These are phyloP conservation scores for Pungitius pungitius DNA, from an alignment of 2,113 vertebrate genomes.

Conservation along the genomic window DNA sequence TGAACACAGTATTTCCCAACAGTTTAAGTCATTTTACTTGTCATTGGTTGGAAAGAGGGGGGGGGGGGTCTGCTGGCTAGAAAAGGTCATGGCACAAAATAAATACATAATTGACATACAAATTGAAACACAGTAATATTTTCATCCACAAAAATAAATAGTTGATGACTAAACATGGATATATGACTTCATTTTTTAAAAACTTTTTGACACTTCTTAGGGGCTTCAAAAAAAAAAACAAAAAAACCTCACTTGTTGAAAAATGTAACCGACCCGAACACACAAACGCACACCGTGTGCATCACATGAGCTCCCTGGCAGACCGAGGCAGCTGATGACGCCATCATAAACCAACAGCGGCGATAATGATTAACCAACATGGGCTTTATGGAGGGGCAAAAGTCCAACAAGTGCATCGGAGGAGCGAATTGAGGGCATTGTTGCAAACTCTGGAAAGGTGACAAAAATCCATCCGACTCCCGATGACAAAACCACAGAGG, in stretches of 20 bases:
- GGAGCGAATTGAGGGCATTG: not conserved
- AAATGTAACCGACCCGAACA: not conserved
- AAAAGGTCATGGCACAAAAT: not conserved
- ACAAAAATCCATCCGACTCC: slow-evolving; percentile 5
- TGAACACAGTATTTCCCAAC: not conserved
- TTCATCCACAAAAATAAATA: not conserved
- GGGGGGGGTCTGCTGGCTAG: not conserved
- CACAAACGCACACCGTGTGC: slow-evolving; percentile 39
- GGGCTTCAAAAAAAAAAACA: not conserved
- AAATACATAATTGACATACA: too few relatives aligned
- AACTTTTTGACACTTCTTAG: not conserved
- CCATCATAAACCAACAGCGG: slow-evolving; percentile 26
- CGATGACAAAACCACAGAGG: not conserved
- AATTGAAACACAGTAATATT: not conserved
- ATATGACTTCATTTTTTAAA: not conserved
- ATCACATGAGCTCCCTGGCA: slow-evolving; percentile 13
- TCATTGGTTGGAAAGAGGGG: not conserved
- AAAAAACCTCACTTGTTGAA: not conserved
- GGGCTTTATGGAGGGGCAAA: slow-evolving; percentile 49
- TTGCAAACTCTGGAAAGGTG: slow-evolving; percentile 1
- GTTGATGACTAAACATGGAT: not conserved
- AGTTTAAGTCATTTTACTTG: not conserved
- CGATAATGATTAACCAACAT: slow-evolving; percentile 56
- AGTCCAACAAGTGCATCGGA: slow-evolving; percentile 36
- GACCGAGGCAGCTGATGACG: slow-evolving; percentile 9